phyloP scores from a whole-genome alignment of 2,888 invertebrate species.

The Oscheius onirici region DNA sequence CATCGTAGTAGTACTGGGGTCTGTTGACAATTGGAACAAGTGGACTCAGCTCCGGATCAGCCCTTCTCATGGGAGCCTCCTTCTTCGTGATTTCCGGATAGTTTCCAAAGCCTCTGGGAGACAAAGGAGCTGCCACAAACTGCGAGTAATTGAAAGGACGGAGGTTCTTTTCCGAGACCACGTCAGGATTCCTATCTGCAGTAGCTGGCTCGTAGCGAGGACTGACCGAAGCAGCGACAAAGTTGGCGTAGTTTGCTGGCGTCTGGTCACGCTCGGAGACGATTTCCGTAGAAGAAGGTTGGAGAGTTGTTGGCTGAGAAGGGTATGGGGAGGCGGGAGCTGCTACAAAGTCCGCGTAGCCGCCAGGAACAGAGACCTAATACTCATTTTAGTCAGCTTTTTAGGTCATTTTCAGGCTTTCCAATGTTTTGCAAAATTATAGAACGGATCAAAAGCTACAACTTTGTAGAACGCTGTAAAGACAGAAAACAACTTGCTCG shows the following conservation, averaged over 20 bases:
- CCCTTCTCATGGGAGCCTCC: slow-evolving; percentile 3
- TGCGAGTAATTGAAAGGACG: slow-evolving; percentile 40
- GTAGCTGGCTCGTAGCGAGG: slow-evolving; percentile 36
- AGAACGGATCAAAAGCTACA: too few relatives aligned
- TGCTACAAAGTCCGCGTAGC: slow-evolving; percentile 45
- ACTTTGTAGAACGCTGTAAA: too few relatives aligned
- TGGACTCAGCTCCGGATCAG: background rate
- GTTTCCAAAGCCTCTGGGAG: slow-evolving; percentile 45
- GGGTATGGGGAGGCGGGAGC: slow-evolving; percentile 41
- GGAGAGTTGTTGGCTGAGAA: background rate
- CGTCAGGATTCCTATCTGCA: background rate
- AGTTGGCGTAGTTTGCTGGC: slow-evolving; percentile 36
- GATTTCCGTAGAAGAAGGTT: background rate
- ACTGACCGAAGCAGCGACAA: slow-evolving; percentile 46
- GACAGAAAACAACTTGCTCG: too few relatives aligned
- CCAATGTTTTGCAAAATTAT: too few relatives aligned
- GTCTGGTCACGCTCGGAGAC: slow-evolving; percentile 12
- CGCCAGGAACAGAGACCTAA: slow-evolving; percentile 14
- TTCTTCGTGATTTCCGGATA: slow-evolving; percentile 53
- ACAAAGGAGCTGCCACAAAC: slow-evolving; percentile 43
- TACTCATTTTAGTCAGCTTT: too few relatives aligned
- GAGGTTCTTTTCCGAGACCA: slow-evolving; percentile 34
- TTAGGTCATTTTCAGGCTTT: too few relatives aligned
- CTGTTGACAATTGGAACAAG: slow-evolving; percentile 24
- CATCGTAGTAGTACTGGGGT: slow-evolving; percentile 34